A percentile compares a stretch with the other conserved stretches of the same genome.
Conservation (phyloP, 2,113 vertebrate genomes). For the Sapajus apella region DNA sequence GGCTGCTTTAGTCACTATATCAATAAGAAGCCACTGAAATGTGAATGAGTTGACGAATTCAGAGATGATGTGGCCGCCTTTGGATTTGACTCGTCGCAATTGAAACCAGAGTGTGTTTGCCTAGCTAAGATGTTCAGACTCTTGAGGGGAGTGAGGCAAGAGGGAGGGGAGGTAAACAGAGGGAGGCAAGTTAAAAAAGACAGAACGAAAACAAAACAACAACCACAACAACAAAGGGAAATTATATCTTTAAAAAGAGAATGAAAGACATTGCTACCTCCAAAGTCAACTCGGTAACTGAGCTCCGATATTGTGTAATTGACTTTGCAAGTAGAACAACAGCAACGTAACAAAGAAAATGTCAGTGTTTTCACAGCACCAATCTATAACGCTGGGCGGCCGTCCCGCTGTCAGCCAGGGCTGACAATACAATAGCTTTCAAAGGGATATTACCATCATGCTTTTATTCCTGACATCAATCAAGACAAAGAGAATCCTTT, state of each 20-base stretch:
- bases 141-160: not conserved
- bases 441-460: slow-evolving; percentile 89
- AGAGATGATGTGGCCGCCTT: slow-evolving; percentile 76
- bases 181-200: not conserved
- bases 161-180: not conserved
- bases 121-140: slow-evolving; percentile 48
- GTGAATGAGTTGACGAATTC: slow-evolving; percentile 84
- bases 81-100: slow-evolving; percentile 80
- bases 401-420: slow-evolving; percentile 88
- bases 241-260: slow-evolving; percentile 86
- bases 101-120: slow-evolving; percentile 79
- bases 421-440: slow-evolving; percentile 90
- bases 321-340: slow-evolving; percentile 89
- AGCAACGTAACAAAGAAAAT: slow-evolving; percentile 88
- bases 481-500: slow-evolving; percentile 90
- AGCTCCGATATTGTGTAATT: slow-evolving; percentile 87
- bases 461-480: slow-evolving; percentile 91
- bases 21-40: slow-evolving; percentile 79
- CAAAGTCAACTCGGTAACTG: slow-evolving; percentile 87
- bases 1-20: slow-evolving; percentile 78
- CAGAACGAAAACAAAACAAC: slow-evolving; percentile 37
- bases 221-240: slow-evolving; percentile 72
- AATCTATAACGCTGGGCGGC: slow-evolving; percentile 88
- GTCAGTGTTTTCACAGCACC: slow-evolving; percentile 88
- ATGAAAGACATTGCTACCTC: slow-evolving; percentile 85